These are phyloP conservation scores for Oasisia sp. DNA, from an alignment of 2,888 invertebrate species.

Conservation along the genomic window DNA sequence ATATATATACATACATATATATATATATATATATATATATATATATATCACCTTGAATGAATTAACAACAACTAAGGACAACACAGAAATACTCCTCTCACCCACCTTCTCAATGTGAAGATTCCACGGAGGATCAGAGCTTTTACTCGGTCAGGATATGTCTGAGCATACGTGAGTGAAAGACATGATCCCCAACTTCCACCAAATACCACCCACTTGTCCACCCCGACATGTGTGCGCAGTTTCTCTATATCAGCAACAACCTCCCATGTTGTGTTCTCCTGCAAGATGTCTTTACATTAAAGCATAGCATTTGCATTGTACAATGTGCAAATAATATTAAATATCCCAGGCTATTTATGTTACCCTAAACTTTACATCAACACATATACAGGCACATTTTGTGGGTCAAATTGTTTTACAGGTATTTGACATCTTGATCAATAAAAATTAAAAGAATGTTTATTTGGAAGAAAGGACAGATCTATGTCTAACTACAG, in stretches of 20 bases:
- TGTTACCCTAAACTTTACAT: background rate
- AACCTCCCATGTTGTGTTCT: slow-evolving; percentile 60
- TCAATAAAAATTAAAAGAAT: background rate
- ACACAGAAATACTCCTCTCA: background rate
- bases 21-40: too few relatives aligned
- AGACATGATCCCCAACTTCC: slow-evolving; percentile 63
- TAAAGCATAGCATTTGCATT: background rate
- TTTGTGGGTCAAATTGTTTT: background rate
- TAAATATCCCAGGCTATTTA: too few relatives aligned
- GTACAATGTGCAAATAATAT: too few relatives aligned
- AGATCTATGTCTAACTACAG: too few relatives aligned
- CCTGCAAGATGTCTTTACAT: slow-evolving; percentile 42
- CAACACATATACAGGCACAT: background rate
- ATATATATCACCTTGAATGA: too few relatives aligned
- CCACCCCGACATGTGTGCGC: slow-evolving; percentile 52
- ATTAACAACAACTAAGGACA: too few relatives aligned
- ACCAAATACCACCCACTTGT: slow-evolving; percentile 62
- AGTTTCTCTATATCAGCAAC: slow-evolving; percentile 61
- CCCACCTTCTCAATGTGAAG: slow-evolving; percentile 45
- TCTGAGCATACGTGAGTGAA: slow-evolving; percentile 55
- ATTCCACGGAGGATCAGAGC: slow-evolving; percentile 59
- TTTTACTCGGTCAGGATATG: slow-evolving; percentile 57
- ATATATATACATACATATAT: too few relatives aligned
- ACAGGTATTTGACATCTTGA: background rate
- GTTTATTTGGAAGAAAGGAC: background rate